These are phyloP conservation scores for Telmatochromis brichardi DNA, from an alignment of 2,113 vertebrate genomes.

Conservation along the genomic window DNA sequence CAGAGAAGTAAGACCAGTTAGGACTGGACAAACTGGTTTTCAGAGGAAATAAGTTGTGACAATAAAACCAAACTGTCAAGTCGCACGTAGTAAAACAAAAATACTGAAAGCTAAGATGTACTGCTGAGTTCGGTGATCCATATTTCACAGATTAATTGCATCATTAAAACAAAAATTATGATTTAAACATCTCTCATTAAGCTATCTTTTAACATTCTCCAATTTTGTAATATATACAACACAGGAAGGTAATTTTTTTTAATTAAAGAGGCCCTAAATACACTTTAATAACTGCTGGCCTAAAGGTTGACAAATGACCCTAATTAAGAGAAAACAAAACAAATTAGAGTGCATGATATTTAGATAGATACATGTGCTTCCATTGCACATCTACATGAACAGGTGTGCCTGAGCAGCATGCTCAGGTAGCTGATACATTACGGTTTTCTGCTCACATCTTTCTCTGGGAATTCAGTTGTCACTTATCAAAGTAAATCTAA, in stretches of 20 bases:
- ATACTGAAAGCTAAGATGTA: not conserved
- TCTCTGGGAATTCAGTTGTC: slow-evolving; percentile 10
- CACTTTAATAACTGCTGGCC: not conserved
- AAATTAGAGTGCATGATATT: not conserved
- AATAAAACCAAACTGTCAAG: not conserved
- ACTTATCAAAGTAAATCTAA: slow-evolving; percentile 41
- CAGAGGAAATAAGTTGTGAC: not conserved
- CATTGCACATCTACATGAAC: not conserved
- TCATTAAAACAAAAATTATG: not conserved
- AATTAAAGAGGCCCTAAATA: not conserved
- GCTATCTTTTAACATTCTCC: not conserved
- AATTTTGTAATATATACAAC: not conserved
- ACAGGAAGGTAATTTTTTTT: fast-evolving
- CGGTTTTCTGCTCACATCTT: not conserved
- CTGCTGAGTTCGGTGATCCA: not conserved
- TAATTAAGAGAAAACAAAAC: not conserved
- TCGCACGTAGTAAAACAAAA: not conserved
- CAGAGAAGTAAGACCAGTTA: not conserved
- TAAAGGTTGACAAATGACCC: not conserved
- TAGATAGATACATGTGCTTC: not conserved
- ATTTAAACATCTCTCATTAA: not conserved
- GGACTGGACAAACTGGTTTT: not conserved
- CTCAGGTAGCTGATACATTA: not conserved
- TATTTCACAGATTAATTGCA: not conserved
- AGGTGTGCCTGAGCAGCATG: not conserved